A percentile compares a stretch with the other conserved stretches of the same genome.
Evolutionary conservation across 35 echinoderm and acorn worm genomes (phyloP).

Genomic region (Patiria miniata): DNA sequence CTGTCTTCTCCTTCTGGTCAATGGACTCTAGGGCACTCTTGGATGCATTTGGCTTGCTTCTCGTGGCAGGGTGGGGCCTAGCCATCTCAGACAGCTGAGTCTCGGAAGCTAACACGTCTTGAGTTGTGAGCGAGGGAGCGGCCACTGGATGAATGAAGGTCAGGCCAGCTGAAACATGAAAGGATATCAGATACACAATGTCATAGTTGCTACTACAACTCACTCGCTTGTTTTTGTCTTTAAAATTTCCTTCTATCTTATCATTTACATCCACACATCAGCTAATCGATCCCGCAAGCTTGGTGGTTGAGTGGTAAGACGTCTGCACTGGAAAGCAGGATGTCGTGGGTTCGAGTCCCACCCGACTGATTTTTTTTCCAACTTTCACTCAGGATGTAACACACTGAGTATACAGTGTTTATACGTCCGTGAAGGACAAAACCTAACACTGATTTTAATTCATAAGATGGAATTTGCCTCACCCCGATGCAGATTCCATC

Average conservation of each 20-base stretch:
- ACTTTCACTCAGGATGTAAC: no score
- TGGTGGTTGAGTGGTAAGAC: no score
- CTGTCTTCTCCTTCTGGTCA: neutral
- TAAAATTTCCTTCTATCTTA: neutral
- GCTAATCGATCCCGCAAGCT: no score
- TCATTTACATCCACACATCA: neutral
- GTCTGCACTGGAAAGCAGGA: no score
- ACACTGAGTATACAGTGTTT: no score
- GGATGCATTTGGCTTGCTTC: neutral
- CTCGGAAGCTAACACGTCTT: constrained; percentile 69
- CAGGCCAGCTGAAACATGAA: constrained; percentile 44
- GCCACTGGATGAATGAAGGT: constrained; percentile 49
- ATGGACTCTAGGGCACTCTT: neutral
- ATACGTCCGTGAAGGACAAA: no score
- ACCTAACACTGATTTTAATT: no score
- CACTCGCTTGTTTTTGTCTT: neutral
- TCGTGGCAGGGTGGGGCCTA: neutral
- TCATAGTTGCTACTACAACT: neutral
- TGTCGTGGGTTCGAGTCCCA: no score
- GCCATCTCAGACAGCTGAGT: constrained; percentile 37
- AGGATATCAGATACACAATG: neutral
- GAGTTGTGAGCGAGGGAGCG: constrained; percentile 38
- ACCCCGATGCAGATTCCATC: no score
- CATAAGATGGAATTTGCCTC: no score
- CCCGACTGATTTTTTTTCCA: no score